These are phyloP conservation scores for Erebia ligea DNA, from an alignment of 2,888 invertebrate genomes.

Conservation along the genomic window DNA sequence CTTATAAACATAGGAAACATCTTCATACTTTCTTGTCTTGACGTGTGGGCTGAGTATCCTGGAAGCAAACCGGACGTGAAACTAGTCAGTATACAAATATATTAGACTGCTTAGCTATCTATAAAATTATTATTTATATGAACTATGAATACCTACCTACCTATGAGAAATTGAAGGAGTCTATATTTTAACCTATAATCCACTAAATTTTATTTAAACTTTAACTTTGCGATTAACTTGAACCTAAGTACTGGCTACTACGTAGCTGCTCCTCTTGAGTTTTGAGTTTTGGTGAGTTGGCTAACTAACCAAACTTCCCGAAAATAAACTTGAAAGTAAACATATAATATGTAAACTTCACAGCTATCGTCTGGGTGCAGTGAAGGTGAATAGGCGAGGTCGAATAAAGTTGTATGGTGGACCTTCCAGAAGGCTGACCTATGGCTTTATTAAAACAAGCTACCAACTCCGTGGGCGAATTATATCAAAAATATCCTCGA, in stretches of 20 bases:
- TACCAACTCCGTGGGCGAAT: conserved; percentile 13
- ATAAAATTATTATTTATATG: background rate
- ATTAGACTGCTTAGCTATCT: background rate
- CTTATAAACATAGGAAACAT: conserved; percentile 5
- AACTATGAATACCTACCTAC: background rate
- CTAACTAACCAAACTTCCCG: conserved; percentile 6
- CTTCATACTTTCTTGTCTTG: background rate
- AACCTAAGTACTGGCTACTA: background rate
- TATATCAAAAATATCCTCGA: background rate
- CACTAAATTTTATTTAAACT: background rate
- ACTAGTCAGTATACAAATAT: conserved; percentile 15
- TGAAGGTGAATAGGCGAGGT: conserved; percentile 52
- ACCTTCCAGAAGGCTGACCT: conserved; percentile 33
- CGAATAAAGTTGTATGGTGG: conserved; percentile 19
- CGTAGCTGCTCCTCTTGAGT: background rate
- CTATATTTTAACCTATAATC: background rate
- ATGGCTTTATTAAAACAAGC: conserved; percentile 21
- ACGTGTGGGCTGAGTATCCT: conserved; percentile 32
- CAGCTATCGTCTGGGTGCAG: conserved; percentile 66
- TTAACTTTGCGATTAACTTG: background rate
- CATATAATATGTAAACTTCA: conserved; percentile 60
- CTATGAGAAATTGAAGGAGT: background rate
- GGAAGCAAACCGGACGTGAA: background rate
- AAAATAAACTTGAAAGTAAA: conserved; percentile 9
- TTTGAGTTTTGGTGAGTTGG: background rate